A percentile compares a stretch with the other conserved stretches of the same genome.
Conservation (phyloP, 2,113 vertebrate genomes). For the Rhynchopsitta pachyrhyncha region DNA sequence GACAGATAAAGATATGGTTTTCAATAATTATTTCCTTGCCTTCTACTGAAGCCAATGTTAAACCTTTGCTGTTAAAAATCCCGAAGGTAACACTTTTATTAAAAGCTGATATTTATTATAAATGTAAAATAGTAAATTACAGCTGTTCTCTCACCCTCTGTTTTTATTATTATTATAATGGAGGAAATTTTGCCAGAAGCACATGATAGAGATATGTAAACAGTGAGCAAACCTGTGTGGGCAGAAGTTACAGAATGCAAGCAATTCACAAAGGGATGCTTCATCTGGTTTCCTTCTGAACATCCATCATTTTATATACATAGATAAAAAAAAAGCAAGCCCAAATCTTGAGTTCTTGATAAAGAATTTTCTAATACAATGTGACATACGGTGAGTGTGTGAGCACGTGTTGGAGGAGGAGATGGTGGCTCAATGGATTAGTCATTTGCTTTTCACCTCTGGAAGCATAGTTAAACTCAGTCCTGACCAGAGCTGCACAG, state of each 20-base stretch:
- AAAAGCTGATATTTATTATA: background rate
- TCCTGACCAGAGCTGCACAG: background rate
- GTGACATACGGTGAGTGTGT: conserved; percentile 42
- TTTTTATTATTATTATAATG: background rate
- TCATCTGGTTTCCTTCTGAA: background rate
- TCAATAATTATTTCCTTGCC: background rate
- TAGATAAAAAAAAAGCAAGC: background rate
- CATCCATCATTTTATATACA: background rate
- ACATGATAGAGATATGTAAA: background rate
- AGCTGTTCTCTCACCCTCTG: background rate
- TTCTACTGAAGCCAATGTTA: background rate
- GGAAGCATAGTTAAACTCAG: conserved; percentile 50
- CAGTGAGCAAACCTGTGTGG: background rate
- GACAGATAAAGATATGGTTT: background rate
- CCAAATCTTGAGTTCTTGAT: background rate
- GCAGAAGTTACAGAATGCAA: background rate
- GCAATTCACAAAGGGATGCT: background rate
- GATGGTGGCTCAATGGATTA: conserved; percentile 57
- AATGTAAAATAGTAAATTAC: background rate
- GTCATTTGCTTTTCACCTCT: conserved; percentile 59
- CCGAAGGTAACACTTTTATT: background rate
- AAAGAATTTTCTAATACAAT: conserved; percentile 20
- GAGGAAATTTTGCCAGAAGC: background rate
- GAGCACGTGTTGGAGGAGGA: conserved; percentile 59
- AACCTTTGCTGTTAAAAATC: background rate